Evolutionary conservation across 2,113 vertebrate species (phyloP).

Genomic region (Rhea pennata): DNA sequence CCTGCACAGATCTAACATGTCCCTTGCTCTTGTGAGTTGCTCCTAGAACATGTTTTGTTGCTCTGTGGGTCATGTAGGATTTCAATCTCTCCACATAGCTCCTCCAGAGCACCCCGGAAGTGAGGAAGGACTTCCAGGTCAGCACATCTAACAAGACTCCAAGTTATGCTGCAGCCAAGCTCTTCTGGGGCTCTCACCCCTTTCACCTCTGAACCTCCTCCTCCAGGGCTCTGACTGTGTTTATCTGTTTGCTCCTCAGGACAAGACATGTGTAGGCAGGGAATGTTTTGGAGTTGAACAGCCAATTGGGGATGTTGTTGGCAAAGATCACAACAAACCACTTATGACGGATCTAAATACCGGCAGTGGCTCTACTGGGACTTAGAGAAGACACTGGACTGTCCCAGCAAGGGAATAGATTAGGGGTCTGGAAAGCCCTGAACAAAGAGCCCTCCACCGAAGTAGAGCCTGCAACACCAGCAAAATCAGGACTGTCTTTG

Average conservation of each 20-base stretch:
- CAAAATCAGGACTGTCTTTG: background rate
- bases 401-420: fast-evolving
- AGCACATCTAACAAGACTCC: fast-evolving
- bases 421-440: background rate
- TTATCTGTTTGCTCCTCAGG: background rate
- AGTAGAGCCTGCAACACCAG: background rate
- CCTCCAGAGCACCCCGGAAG: too few species aligned
- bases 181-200: background rate
- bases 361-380: background rate
- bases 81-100: background rate
- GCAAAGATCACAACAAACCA: background rate
- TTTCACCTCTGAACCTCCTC: background rate
- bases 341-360: background rate
- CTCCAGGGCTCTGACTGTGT: background rate
- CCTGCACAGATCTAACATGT: background rate
- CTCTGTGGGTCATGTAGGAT: too few species aligned
- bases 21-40: background rate
- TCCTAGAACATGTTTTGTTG: background rate
- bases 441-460: background rate
- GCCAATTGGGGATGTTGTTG: fast-evolving
- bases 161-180: fast-evolving
- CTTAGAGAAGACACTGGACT: background rate
- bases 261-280: fast-evolving
- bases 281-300: background rate
- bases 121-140: too few species aligned